phyloP scores from a whole-genome alignment of 1,140 invertebrate genomes.

The Drosophila rufa region DNA sequence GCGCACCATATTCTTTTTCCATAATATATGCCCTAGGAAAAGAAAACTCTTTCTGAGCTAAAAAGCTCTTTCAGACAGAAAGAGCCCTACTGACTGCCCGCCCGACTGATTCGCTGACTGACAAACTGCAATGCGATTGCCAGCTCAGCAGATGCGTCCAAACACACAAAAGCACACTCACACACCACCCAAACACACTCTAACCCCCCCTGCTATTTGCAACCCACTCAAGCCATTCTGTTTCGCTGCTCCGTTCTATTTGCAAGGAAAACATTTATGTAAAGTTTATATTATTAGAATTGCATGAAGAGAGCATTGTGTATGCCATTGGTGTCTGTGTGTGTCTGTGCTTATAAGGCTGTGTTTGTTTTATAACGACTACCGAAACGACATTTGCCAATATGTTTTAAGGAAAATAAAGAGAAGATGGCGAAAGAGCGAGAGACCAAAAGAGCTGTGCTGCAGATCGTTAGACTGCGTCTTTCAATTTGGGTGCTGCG shows the following conservation, averaged over 20 bases:
- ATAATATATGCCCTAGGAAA: slow-evolving; percentile 4
- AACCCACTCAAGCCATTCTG: slow-evolving; percentile 37
- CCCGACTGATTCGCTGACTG: slow-evolving; percentile 41
- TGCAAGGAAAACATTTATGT: slow-evolving; percentile 80
- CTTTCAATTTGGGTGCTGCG: slow-evolving; percentile 25
- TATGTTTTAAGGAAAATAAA: slow-evolving; percentile 50
- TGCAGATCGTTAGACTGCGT: slow-evolving; percentile 31
- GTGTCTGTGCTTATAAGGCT: slow-evolving; percentile 24
- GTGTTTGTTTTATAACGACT: slow-evolving; percentile 74
- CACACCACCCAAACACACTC: slow-evolving; percentile 2
- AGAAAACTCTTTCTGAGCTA: slow-evolving; percentile 41
- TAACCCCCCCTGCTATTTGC: not conserved
- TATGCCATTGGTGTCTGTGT: slow-evolving; percentile 21
- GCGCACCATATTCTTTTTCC: not conserved
- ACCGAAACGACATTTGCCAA: slow-evolving; percentile 67
- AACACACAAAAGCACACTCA: slow-evolving; percentile 11
- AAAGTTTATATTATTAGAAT: slow-evolving; percentile 78
- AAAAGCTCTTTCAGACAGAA: slow-evolving; percentile 38
- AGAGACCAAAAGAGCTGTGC: not conserved
- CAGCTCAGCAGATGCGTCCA: slow-evolving; percentile 61
- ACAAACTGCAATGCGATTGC: slow-evolving; percentile 67
- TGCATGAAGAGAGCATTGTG: slow-evolving; percentile 59
- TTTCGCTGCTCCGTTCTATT: slow-evolving; percentile 56
- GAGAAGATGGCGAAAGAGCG: slow-evolving; percentile 6
- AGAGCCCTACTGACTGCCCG: slow-evolving; percentile 1